phyloP scores from a whole-genome alignment of 2,113 vertebrate genomes.

The Eulacestoma nigropectus region DNA sequence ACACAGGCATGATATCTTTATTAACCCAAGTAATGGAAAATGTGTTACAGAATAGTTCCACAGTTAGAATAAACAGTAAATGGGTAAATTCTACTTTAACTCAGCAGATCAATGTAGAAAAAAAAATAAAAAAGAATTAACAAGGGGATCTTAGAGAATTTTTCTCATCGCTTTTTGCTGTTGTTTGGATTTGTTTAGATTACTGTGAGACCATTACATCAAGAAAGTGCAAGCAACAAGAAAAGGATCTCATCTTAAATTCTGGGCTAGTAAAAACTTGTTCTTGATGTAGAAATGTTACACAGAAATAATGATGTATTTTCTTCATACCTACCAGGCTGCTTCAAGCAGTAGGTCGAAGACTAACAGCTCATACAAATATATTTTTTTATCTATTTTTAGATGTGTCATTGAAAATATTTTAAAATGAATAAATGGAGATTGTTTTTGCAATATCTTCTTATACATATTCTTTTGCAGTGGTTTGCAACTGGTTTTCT shows the following conservation, averaged over 20 bases:
- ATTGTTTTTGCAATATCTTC: not conserved
- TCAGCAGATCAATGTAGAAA: not conserved
- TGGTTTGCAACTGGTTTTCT: not conserved
- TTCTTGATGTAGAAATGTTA: not conserved
- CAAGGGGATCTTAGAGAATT: not conserved
- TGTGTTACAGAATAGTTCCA: not conserved
- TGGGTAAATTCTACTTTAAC: not conserved
- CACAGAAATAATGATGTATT: not conserved
- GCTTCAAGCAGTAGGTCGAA: not conserved
- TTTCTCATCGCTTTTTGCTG: not conserved
- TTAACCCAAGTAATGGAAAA: not conserved
- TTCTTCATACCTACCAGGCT: not conserved
- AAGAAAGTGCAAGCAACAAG: not conserved
- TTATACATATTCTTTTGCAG: not conserved
- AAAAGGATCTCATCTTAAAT: not conserved
- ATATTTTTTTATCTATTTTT: not conserved
- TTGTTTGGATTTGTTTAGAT: not conserved
- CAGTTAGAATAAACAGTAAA: not conserved
- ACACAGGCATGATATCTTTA: not conserved
- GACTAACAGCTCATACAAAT: not conserved
- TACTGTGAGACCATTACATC: not conserved
- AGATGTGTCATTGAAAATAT: not conserved
- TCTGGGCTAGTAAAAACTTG: not conserved
- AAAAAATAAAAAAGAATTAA: not conserved
- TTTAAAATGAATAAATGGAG: not conserved